These are phyloP conservation scores for Syngnathus typhle DNA, from an alignment of 2,113 vertebrate species.

Conservation along the genomic window DNA sequence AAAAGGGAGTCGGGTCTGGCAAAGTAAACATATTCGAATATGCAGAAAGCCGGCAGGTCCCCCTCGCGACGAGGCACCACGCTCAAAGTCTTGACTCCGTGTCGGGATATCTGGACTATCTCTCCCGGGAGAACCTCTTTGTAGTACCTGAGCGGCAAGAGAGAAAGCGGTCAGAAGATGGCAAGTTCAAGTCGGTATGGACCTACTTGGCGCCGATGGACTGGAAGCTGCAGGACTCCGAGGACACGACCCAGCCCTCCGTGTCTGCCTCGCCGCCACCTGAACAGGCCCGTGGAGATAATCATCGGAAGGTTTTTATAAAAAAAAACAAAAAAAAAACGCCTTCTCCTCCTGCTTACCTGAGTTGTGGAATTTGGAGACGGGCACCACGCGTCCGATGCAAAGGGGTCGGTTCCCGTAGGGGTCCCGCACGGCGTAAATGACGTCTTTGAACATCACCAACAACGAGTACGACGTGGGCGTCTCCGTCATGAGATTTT, in stretches of 20 bases:
- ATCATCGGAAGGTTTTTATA: slow-evolving; percentile 18
- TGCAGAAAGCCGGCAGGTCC: slow-evolving; percentile 89
- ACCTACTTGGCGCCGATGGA: slow-evolving; percentile 92
- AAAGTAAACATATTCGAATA: slow-evolving; percentile 99
- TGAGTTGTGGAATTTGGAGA: slow-evolving; percentile 76
- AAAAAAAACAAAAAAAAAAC: too few species aligned
- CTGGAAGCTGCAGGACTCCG: slow-evolving; percentile 97
- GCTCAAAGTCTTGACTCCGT: slow-evolving; percentile 80
- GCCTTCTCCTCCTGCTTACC: slow-evolving; percentile 41
- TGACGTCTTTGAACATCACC: slow-evolving; percentile 91
- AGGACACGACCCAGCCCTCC: slow-evolving; percentile 97
- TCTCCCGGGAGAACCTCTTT: slow-evolving; percentile 92
- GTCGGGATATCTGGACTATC: slow-evolving; percentile 90
- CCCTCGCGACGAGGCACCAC: slow-evolving; percentile 78
- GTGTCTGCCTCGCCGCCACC: slow-evolving; percentile 78
- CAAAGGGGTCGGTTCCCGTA: slow-evolving; percentile 94
- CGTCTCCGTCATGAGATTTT: slow-evolving; percentile 93
- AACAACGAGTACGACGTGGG: slow-evolving; percentile 90
- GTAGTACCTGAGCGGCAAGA: slow-evolving; percentile 77
- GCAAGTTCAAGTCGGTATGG: too few species aligned
- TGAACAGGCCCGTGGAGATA: slow-evolving; percentile 18
- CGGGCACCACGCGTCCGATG: slow-evolving; percentile 85
- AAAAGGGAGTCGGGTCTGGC: slow-evolving; percentile 97
- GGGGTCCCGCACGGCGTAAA: slow-evolving; percentile 92
- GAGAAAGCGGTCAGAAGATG: neutral